Evolutionary conservation across 2,888 invertebrate genomes (phyloP), one percentile per base, ranked within the genome.

Genomic region (Entomobrya multifasciata): DNA sequence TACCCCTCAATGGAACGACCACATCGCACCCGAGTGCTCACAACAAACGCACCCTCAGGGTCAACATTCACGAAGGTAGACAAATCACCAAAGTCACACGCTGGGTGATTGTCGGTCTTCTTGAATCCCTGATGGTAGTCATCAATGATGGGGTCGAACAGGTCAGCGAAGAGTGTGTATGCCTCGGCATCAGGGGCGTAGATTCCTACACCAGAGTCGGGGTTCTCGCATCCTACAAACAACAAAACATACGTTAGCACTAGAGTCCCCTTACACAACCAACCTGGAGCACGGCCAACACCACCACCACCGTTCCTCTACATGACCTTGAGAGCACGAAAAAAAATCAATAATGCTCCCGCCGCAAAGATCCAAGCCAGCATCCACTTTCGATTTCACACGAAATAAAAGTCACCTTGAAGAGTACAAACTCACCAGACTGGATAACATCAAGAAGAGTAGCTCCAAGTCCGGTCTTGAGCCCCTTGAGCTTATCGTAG

Each of bases 61-160:
- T 99, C 98, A 92, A 99, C 94, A 93, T 99, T 97, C 92, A 96
- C 96, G 92, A 99, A 96, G 91, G 95, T 94, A 93, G 95, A 95
- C 27, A 97, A 96, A 94, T 99, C 98, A 92, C 99, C 99, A 94
- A 98, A 98, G 94, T 98, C 96, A 94, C 96, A 96, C 89, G 96
- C 94, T 22, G 99, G 99, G 94, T 99, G 99, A 93, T 96, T 96
- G 94, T 97, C 97, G 92, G 95, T 95, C 93, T 97, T 96, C 94
- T 96, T 97, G 95, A 98, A 98, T 92, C 98, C 98, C 93, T 95
- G 95, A 94, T 98, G 98, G 94, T 98, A 98, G 93, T 98, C 98
- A 93, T 98, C 97, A 93, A 99, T 99, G 94, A 99, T 96, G 93
- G 98, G 98, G 94, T 99, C 97, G 93, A 99, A 99, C 91, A 99